phyloP scores from a whole-genome alignment of 2,888 invertebrate genomes.

The Ecdyonurus torrentis region DNA sequence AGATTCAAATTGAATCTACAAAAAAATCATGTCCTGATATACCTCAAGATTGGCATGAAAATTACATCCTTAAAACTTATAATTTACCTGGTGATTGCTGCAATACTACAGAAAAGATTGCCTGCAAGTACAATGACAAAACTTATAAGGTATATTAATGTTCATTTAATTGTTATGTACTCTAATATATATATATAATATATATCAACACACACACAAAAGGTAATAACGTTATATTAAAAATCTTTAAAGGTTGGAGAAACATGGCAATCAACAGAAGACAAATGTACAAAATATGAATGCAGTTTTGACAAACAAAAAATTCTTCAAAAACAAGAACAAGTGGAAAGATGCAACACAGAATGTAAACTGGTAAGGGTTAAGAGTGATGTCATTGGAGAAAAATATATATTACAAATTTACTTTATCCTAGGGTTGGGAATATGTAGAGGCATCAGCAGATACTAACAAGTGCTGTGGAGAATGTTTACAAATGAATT shows the following conservation, averaged over 20 bases:
- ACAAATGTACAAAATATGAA: slow-evolving; percentile 35
- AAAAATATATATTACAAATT: too few relatives aligned
- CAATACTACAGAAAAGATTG: slow-evolving; percentile 16
- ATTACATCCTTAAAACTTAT: slow-evolving; percentile 34
- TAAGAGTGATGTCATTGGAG: slow-evolving; percentile 10
- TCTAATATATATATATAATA: too few relatives aligned
- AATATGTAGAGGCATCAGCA: slow-evolving; percentile 29
- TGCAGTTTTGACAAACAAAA: slow-evolving; percentile 31
- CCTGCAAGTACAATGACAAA: slow-evolving; percentile 26
- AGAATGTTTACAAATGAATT: slow-evolving; percentile 40
- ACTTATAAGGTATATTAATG: slow-evolving; percentile 36
- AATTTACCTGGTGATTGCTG: slow-evolving; percentile 38
- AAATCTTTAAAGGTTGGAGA: slow-evolving; percentile 31
- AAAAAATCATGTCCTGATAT: slow-evolving; percentile 35
- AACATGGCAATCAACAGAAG: slow-evolving; percentile 36
- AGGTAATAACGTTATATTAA: background rate
- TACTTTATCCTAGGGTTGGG: slow-evolving; percentile 48
- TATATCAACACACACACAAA: too few relatives aligned
- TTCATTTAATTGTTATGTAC: too few relatives aligned
- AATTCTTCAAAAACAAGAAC: slow-evolving; percentile 34
- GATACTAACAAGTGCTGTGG: slow-evolving; percentile 42
- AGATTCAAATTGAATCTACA: slow-evolving; percentile 38
- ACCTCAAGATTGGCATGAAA: slow-evolving; percentile 25
- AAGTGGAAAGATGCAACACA: slow-evolving; percentile 33
- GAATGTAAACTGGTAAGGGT: slow-evolving; percentile 28